These are phyloP conservation scores for Rhynchopsitta pachyrhyncha DNA, from an alignment of 2,113 vertebrate species.

Conservation along the genomic window DNA sequence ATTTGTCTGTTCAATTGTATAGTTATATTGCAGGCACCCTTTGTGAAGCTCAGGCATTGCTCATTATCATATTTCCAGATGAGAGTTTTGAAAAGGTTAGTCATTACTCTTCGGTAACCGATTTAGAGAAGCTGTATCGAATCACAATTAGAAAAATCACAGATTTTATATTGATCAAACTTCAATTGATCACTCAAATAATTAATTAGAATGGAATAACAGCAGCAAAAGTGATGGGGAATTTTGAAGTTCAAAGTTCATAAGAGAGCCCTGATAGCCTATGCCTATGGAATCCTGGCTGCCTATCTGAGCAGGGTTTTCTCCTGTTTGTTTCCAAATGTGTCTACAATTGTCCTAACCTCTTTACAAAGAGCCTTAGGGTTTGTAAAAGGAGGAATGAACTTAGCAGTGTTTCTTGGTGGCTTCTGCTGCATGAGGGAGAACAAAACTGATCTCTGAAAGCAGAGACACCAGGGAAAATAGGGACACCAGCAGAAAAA, in stretches of 20 bases:
- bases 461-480: neutral
- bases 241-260: neutral
- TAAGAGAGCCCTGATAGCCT: neutral
- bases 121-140: slow-evolving; percentile 4
- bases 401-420: neutral
- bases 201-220: neutral
- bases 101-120: slow-evolving; percentile 17
- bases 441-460: neutral
- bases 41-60: slow-evolving; percentile 35
- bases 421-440: neutral
- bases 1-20: slow-evolving; percentile 38
- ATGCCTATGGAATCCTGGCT: neutral
- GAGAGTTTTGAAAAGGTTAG: slow-evolving; percentile 45
- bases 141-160: slow-evolving; percentile 32
- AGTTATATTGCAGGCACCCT: slow-evolving; percentile 25
- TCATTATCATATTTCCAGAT: slow-evolving; percentile 50
- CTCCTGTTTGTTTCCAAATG: neutral
- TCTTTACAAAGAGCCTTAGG: neutral
- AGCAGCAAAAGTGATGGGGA: neutral
- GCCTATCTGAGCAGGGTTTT: neutral
- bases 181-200: neutral
- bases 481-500: neutral
- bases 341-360: neutral
- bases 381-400: neutral
- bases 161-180: slow-evolving; percentile 29